Evolutionary conservation across 1,140 invertebrate species (phyloP), one percentile per base, ranked within the genome.

Genomic region (Philaenus spumarius): DNA sequence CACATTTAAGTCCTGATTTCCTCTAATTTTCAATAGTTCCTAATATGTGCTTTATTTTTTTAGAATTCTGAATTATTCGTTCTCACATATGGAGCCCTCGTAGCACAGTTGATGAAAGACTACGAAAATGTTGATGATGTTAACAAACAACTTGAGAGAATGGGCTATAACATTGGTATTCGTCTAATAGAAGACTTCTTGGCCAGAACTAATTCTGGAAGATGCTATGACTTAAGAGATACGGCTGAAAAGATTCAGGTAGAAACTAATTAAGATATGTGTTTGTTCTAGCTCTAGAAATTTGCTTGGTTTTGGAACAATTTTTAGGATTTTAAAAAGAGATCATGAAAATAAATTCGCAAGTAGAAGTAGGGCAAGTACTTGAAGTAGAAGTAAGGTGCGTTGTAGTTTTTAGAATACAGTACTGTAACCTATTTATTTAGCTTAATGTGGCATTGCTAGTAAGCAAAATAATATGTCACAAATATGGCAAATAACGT

Each of bases 141-240:
- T 0, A 95, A 95, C 69, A 94, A 95, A 70, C 92, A 95, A 68
- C 73, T 97, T 34, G 93, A 96, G 66, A 75, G 91, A 69, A 90
- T 96, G 73, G 95, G 95, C 20, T 99, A 98, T 68, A 99, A 98
- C 69, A 99, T 99, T 82, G 97, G 97, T 26, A 86, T 98, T 45
- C 78, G 97, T 37, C 75, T 99, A 9, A 96, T 99, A 63, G 97
- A 99, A 78, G 97, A 99, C 71, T 99, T 97, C 68, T 76, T 99
- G 15, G 94, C 96, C 0, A 82, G 95, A 66, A 96, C 95, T 4
- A 86, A 88, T 61, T 86, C 87, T 15, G 87, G 86, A 0, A 77
- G 94, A 46, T 99, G 97, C 75, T 81, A 94, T 69, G 96, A 98
- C 73, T 88, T 99, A 74, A 84, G 91, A 68, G 95, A 99, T 71